Base-by-base conservation (phyloP, 2,113 vertebrate genomes). In the Chiloscyllium plagiosum region DNA sequence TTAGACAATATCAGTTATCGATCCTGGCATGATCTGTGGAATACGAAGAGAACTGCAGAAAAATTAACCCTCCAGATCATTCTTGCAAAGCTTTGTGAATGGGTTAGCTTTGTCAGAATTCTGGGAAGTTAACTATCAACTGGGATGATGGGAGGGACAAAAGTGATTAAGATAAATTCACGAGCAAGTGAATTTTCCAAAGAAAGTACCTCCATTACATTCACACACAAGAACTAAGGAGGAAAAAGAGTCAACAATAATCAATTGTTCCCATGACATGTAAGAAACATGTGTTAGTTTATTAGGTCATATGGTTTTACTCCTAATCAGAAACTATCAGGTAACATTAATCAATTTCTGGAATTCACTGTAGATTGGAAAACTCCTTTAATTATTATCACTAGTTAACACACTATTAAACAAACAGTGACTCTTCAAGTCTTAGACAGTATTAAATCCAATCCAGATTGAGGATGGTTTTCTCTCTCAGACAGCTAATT, bases 281-380 rank as follows among this genome's bases (percentile, higher is more conserved):
- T 83, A 83, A 61, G 80, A 66, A 61, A 56, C 33, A 61, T 19
- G 4, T 42, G 80, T 83, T 92, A 66, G 33, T 93, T 66, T 66
- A 93, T 93, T 93, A 66, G 89, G 66, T 93, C 89, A 93, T 61
- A 37, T 56, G 26, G 61, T 93, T 93, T 66, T 65, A 66, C 89
- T 66, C 13, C 56, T 66, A 37, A 61, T 93, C 61, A 61, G 87
- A 61, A n/a, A 37, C 61, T 93, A 33, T 93, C 61, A 90, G 52
- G 52, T 90, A 56, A 90, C 56, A 93, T 66, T 66, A 93, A 93
- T 92, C n/a, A 92, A 92, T 56, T 33, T 66, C 89, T 66, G 56
- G n/a, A 92, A 66, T 93, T 66, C 89, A 93, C 42, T 83, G 42
- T 37, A 83, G 80, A 83, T 42, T 83, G n/a, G 19, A 83, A 83